Conservation (phyloP, 2,113 vertebrate species). For the Lycaon pictus region DNA sequence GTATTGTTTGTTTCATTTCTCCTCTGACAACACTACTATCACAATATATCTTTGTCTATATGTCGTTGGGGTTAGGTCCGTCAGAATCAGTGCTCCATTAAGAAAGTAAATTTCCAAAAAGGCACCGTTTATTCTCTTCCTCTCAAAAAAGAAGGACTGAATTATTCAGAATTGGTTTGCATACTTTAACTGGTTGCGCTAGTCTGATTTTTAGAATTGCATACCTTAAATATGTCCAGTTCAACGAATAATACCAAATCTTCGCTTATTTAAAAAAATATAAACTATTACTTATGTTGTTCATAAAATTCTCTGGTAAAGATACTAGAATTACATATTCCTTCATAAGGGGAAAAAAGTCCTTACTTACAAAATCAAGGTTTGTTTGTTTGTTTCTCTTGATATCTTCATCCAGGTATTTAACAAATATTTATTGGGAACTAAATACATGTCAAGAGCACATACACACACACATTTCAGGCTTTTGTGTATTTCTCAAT, state of each 20-base stretch:
- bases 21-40: background rate
- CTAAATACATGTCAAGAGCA: background rate
- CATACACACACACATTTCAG: background rate
- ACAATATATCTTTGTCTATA: background rate
- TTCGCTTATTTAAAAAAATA: background rate
- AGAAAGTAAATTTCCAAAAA: background rate
- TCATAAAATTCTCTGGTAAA: background rate
- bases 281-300: background rate
- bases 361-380: background rate
- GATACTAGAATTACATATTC: background rate
- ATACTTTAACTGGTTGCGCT: background rate
- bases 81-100: background rate
- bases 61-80: background rate
- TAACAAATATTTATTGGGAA: background rate
- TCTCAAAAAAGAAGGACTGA: background rate
- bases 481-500: background rate
- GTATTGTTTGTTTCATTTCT: background rate
- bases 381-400: background rate
- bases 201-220: background rate
- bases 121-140: background rate
- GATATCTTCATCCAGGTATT: background rate
- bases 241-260: conserved; percentile 2
- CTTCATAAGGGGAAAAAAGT: background rate
- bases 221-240: background rate
- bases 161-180: background rate